These are phyloP conservation scores for Drosophila quadrilineata DNA, from an alignment of 1,140 invertebrate genomes.

Conservation along the genomic window DNA sequence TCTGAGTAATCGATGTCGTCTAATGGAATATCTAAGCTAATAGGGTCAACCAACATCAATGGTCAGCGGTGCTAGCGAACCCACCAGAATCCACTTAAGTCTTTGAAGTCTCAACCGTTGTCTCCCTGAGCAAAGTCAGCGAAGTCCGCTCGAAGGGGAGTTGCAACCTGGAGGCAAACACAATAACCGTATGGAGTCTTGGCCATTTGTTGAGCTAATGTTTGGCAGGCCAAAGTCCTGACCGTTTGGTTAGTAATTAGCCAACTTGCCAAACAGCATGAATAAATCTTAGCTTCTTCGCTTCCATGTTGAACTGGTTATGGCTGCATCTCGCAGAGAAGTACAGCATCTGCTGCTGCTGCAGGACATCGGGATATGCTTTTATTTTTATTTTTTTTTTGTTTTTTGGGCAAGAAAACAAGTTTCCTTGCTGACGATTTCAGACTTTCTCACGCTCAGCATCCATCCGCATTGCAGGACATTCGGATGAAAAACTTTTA, in stretches of 20 bases:
- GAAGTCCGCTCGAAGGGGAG: background rate
- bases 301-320: slow-evolving; percentile 29
- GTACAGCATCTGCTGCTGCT: slow-evolving; percentile 9
- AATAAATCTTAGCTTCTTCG: slow-evolving; percentile 56
- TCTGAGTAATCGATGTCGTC: slow-evolving; percentile 75
- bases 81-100: too few relatives aligned
- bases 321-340: background rate
- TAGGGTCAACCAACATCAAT: slow-evolving; percentile 29
- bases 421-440: slow-evolving; percentile 37
- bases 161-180: slow-evolving; percentile 26
- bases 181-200: slow-evolving; percentile 50
- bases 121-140: too few relatives aligned
- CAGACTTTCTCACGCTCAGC: slow-evolving; percentile 68
- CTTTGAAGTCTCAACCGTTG: too few relatives aligned
- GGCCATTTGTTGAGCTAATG: slow-evolving; percentile 69
- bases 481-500: slow-evolving; percentile 77
- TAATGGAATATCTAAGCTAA: slow-evolving; percentile 79
- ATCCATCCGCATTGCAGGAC: slow-evolving; percentile 57
- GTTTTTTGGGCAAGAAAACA: slow-evolving; percentile 51
- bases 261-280: slow-evolving; percentile 66
- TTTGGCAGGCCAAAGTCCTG: slow-evolving; percentile 51
- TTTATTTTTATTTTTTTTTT: too few relatives aligned
- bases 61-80: too few relatives aligned
- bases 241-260: slow-evolving; percentile 68
- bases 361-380: slow-evolving; percentile 52